Evolutionary conservation across 2,113 vertebrate species (phyloP).

Genomic region (Orycteropus afer): DNA sequence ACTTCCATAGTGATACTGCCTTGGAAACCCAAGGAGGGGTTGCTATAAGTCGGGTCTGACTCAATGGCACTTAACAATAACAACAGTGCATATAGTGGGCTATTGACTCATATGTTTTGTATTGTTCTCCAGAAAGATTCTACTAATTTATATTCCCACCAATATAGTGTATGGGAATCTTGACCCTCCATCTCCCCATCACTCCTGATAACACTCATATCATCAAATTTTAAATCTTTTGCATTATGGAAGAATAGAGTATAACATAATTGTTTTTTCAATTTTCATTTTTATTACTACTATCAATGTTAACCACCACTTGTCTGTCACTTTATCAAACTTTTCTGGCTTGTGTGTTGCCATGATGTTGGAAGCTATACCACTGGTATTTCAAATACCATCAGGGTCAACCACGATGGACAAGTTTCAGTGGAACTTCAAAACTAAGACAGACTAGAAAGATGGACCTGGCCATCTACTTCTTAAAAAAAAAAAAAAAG

Average conservation of each 20-base stretch:
- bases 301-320: background rate
- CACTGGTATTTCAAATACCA: background rate
- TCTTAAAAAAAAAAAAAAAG: no score
- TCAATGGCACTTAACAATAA: no score
- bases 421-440: background rate
- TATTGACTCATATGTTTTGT: background rate
- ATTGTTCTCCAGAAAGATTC: background rate
- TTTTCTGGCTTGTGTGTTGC: background rate
- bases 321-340: background rate
- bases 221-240: slow-evolving; percentile 15
- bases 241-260: slow-evolving; percentile 30
- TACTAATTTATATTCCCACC: background rate
- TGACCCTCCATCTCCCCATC: background rate
- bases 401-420: no score
- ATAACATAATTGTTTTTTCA: slow-evolving; percentile 40
- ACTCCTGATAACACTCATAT: background rate
- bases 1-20: no score
- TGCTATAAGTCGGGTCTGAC: no score
- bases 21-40: no score
- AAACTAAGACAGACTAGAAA: background rate
- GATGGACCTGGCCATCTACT: no score
- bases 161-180: background rate
- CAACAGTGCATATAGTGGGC: background rate
- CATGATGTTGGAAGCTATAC: background rate
- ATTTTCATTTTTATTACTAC: slow-evolving; percentile 44